Base-by-base conservation (phyloP, 2,888 invertebrate genomes). In the Papilio protenor region DNA sequence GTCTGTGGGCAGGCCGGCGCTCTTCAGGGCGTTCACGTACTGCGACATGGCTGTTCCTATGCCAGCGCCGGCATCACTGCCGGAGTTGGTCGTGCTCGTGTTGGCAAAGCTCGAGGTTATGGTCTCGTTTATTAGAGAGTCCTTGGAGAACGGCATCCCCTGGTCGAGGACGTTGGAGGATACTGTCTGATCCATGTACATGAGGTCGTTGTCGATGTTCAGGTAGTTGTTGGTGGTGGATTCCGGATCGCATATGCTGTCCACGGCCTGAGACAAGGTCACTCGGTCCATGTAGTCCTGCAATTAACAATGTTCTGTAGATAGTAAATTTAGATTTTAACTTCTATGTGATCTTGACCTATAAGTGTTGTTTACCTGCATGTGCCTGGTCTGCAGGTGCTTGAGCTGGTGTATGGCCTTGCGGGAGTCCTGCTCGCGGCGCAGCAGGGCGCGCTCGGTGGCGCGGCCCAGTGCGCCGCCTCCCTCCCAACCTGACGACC, bases 271-370 rank as follows among this genome's bases (percentile, higher is more conserved):
- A 0, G 94, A 92, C 55, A 95, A 84, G 0, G 93, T 90, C 55
- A 94, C 91, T 79, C 91, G 87, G 77, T 94, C 94, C 92, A 93
- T 94, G 81, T 93, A 94, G 79, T 94, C 93, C 95, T 95, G 84
- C 74, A 72, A 40, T 61, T 69, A 8, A 72, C 61, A 57, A 23
- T 27, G 1, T 71, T 33, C 40, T 21, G 21, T 57, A 21, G 8
- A 21, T 59, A 49, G 16, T 33, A 47, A 21, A 12, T 33, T 61
- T 71, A 0, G 12, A 21, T 64, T 55, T 70, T 12, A 57, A 27
- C 47, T n/a, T 12, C 12, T n/a, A 23, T 52, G 21, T 21, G 21
- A 57, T 21, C 14, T 49, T 21, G 18, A 33, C n/a, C 18, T 10
- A 2, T 14, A 16, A 16, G 33, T 1, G 40, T n/a, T 11, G 33